Percentiles rank a stretch among this genome's conserved stretches.
Conservation (phyloP, 2,113 vertebrate species). For the Symphodus melops region DNA sequence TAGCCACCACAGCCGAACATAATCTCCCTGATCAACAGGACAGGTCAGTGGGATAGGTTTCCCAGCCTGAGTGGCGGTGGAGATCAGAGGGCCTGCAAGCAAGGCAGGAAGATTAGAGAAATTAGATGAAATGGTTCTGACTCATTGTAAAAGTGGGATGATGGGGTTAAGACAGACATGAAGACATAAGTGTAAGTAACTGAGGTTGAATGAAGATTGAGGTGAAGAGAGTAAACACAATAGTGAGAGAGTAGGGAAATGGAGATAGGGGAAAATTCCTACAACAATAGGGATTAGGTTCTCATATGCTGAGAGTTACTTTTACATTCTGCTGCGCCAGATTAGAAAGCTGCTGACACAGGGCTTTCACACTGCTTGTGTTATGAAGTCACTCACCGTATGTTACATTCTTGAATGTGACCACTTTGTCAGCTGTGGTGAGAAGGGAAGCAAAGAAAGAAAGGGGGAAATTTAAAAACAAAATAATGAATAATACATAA, state of each 20-base stretch:
- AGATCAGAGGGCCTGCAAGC: conserved; percentile 40
- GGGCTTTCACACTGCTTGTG: conserved; percentile 59
- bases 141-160: neutral
- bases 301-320: conserved; percentile 62
- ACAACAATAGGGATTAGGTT: conserved; percentile 76
- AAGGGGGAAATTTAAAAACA: conserved; percentile 30
- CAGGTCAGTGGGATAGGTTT: conserved; percentile 64
- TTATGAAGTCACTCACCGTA: conserved; percentile 76
- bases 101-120: neutral
- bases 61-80: conserved; percentile 45
- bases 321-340: conserved; percentile 61
- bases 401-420: conserved; percentile 47
- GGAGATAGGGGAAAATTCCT: conserved; percentile 51
- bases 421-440: conserved; percentile 59
- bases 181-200: conserved; percentile 23
- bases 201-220: conserved; percentile 9
- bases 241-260: conserved; percentile 32
- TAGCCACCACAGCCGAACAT: conserved; percentile 70
- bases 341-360: conserved; percentile 74
- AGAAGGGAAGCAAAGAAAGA: conserved; percentile 27
- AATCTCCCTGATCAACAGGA: conserved; percentile 68
- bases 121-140: conserved; percentile 4
- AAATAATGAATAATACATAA: conserved; percentile 74
- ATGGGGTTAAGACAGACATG: conserved; percentile 14
- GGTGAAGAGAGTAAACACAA: conserved; percentile 44